Evolutionary conservation across 2,113 vertebrate species (phyloP), one percentile per base, ranked within the genome.

Genomic region (Nyctereutes procyonoides): DNA sequence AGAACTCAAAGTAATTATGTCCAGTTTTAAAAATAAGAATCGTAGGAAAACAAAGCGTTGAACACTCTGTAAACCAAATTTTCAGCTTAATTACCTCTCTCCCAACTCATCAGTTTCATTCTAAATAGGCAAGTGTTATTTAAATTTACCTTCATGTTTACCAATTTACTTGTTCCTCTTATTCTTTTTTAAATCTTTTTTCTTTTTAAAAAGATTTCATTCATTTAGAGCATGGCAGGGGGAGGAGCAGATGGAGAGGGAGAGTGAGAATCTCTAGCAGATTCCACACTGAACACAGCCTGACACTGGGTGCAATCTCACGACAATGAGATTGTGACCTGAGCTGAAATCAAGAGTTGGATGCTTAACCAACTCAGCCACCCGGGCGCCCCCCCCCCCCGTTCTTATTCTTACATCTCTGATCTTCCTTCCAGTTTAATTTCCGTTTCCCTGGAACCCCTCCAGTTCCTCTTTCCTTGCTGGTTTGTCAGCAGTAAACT

Each of bases 271-370:
- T 69, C 16, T 69, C 56, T 19, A 20, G 56, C 17, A 58, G 56
- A 58, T 19, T 58, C 67, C 32, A 69, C 32, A 17, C 32, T 69
- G 32, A 20, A 32, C 32, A 35, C 67, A 35, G 32, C 32, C n/a
- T 8, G 28, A 9, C 8, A 3, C 0, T 5, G 32, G 8, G 32
- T 9, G n/a, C 15, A 0, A 69, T 69, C 67, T n/a, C n/a, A 35
- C 0, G 8, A 69, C 17, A 32, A 32, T 69, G 67, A 35, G 67
- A 35, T 69, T 17, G 19, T 69, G 67, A 69, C 67, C 67, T n/a
- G n/a, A 69, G 8, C 32, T 35, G 32, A 69, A 69, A 69, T 69
- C 67, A n/a, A 69, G 32, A 69, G 67, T 69, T n/a, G 10, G 32
- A n/a, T 0, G 8, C 67, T 35, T 69, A 69, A 69, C 32, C n/a